phyloP scores from a whole-genome alignment of 2,797 vertebrate species.

The Antennarius maculatus region DNA sequence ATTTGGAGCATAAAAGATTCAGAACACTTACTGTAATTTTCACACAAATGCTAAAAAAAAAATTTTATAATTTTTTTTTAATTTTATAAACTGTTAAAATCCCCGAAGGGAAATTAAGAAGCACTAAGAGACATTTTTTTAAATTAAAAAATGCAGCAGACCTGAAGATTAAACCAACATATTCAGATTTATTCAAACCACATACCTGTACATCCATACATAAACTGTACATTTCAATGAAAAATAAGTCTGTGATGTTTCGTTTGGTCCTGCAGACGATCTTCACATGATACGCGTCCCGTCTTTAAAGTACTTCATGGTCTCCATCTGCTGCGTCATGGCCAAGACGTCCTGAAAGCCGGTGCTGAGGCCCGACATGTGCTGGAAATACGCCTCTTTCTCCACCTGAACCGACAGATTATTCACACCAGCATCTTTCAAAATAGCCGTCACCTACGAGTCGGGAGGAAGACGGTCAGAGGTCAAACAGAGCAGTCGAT shows the following conservation, averaged over 20 bases:
- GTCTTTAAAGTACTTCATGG: slow-evolving; percentile 92
- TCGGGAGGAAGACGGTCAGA: neutral
- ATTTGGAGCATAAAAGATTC: neutral
- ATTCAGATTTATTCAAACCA: slow-evolving; percentile 70
- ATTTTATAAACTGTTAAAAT: too few species aligned
- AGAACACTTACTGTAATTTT: too few species aligned
- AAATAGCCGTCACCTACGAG: slow-evolving; percentile 88
- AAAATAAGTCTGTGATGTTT: slow-evolving; percentile 33
- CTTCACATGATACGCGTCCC: slow-evolving; percentile 95
- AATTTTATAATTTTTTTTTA: too few species aligned
- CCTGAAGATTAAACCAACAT: slow-evolving; percentile 57
- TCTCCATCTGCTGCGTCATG: slow-evolving; percentile 96
- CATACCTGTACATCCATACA: slow-evolving; percentile 50
- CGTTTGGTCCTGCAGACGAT: slow-evolving; percentile 54
- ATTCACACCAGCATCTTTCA: slow-evolving; percentile 96
- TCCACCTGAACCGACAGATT: slow-evolving; percentile 96
- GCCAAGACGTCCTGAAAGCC: slow-evolving; percentile 95
- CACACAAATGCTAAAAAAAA: too few species aligned
- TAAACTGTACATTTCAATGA: slow-evolving; percentile 63
- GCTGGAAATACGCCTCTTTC: slow-evolving; percentile 98
- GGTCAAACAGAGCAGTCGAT: neutral
- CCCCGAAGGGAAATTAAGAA: too few species aligned
- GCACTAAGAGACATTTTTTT: too few species aligned
- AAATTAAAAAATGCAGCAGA: neutral
- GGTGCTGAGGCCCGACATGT: slow-evolving; percentile 97